Percentiles rank a stretch among this genome's conserved stretches.
These are phyloP conservation scores for Salmo trutta DNA, from an alignment of 2,797 vertebrate species.

Conservation along the genomic window DNA sequence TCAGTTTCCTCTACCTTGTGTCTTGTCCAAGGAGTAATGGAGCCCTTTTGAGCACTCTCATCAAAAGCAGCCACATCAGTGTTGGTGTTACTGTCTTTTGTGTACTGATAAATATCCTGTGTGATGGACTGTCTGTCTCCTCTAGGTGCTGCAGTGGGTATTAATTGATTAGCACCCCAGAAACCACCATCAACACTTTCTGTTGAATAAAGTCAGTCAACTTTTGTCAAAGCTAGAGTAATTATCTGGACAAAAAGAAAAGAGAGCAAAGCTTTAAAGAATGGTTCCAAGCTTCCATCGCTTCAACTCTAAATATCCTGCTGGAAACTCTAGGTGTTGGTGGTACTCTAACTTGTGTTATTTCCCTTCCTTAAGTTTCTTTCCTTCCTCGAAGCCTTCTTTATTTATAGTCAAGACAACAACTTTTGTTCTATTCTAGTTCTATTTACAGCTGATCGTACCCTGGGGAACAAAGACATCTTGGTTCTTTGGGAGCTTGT, in stretches of 20 bases:
- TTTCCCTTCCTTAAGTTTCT: not conserved
- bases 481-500: too few relatives aligned
- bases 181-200: conserved; percentile 69
- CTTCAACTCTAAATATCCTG: conserved; percentile 50
- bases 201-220: conserved; percentile 56
- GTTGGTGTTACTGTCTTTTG: conserved; percentile 65
- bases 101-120: conserved; percentile 70
- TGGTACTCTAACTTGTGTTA: conserved; percentile 7
- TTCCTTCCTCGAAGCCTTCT: not conserved
- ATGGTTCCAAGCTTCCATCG: conserved; percentile 48
- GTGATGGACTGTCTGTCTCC: conserved; percentile 74
- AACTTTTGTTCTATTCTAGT: not conserved
- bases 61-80: conserved; percentile 64
- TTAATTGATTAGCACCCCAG: conserved; percentile 69
- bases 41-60: conserved; percentile 45
- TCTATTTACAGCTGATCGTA: too few relatives aligned
- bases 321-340: conserved; percentile 18
- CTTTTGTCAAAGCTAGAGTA: conserved; percentile 60
- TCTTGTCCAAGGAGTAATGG: conserved; percentile 27
- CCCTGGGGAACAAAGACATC: not conserved
- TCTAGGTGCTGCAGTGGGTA: conserved; percentile 45
- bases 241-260: conserved; percentile 60
- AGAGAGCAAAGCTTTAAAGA: conserved; percentile 45
- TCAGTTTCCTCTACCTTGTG: too few relatives aligned
- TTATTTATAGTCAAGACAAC: not conserved